Percentiles rank a stretch among this genome's conserved stretches.
These are phyloP conservation scores for Phalloptychus januarius DNA, from an alignment of 2,797 vertebrate genomes.

Conservation along the genomic window DNA sequence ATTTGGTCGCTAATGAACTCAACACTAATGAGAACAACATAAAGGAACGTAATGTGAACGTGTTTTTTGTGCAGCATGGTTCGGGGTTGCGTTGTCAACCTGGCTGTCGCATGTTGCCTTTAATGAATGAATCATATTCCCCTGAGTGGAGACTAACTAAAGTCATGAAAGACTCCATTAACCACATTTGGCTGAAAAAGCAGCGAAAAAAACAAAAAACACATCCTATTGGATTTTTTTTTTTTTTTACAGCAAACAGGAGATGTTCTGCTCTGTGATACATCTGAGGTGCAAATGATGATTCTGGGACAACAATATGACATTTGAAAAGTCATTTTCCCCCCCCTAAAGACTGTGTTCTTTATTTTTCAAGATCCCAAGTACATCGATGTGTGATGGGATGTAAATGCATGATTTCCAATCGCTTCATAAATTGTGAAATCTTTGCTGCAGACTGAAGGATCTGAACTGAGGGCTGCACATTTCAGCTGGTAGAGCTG, in stretches of 20 bases:
- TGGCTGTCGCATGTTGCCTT: background rate
- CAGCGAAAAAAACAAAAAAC: conserved; percentile 68
- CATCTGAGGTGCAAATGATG: conserved; percentile 78
- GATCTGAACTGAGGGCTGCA: too few relatives aligned
- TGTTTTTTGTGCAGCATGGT: conserved; percentile 6
- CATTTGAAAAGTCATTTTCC: background rate
- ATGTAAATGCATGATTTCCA: background rate
- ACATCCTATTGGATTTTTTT: conserved; percentile 71
- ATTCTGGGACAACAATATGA: background rate
- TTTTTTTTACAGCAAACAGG: conserved; percentile 76
- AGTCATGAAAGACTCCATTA: conserved; percentile 90
- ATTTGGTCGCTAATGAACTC: background rate
- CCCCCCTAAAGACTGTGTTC: background rate
- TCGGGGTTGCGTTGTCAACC: background rate
- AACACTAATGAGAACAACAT: background rate
- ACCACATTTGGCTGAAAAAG: conserved; percentile 85
- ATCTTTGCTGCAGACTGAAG: background rate
- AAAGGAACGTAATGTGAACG: background rate
- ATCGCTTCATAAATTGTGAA: background rate
- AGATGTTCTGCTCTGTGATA: conserved; percentile 84
- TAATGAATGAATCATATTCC: background rate
- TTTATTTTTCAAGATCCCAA: background rate
- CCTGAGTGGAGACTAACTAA: background rate
- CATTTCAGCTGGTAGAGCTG: too few relatives aligned
- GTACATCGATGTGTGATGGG: background rate